These are phyloP conservation scores for Apoderus coryli DNA, from an alignment of 2,888 invertebrate species.

Conservation along the genomic window DNA sequence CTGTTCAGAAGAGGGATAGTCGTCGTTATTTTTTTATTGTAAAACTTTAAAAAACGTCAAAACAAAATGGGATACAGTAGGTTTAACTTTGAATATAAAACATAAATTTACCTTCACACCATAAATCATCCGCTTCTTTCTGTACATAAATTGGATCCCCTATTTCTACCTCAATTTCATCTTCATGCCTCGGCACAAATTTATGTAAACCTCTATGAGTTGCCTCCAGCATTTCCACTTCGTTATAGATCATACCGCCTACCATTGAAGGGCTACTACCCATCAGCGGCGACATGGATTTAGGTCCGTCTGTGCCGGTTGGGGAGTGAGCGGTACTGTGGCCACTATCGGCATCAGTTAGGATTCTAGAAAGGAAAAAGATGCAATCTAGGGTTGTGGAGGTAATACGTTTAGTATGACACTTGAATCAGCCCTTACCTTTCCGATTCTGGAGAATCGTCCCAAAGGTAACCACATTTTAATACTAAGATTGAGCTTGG, in stretches of 20 bases:
- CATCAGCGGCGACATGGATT: slow-evolving; percentile 60
- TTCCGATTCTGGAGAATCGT: slow-evolving; percentile 80
- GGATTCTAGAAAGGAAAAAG: slow-evolving; percentile 36
- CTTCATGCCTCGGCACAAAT: slow-evolving; percentile 87
- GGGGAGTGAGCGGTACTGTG: slow-evolving; percentile 87
- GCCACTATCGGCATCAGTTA: slow-evolving; percentile 73
- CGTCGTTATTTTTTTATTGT: too few species aligned
- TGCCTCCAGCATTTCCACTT: slow-evolving; percentile 54
- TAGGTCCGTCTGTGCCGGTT: slow-evolving; percentile 57
- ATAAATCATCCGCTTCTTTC: slow-evolving; percentile 90
- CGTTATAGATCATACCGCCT: slow-evolving; percentile 60
- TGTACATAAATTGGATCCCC: slow-evolving; percentile 96
- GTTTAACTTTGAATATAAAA: too few species aligned
- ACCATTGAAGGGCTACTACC: slow-evolving; percentile 45
- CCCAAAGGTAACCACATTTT: slow-evolving; percentile 59
- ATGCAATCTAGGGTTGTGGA: too few species aligned
- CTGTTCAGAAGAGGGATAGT: too few species aligned
- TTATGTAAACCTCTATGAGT: slow-evolving; percentile 93
- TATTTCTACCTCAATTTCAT: slow-evolving; percentile 93
- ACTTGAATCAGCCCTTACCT: too few species aligned
- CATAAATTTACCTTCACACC: slow-evolving; percentile 95
- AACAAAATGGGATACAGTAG: too few species aligned
- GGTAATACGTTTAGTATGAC: too few species aligned
- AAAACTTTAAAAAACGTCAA: too few species aligned
- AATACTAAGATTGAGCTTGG: slow-evolving; percentile 48